Conservation (phyloP, 2,888 invertebrate species). For the Tetanocera ferruginea region DNA sequence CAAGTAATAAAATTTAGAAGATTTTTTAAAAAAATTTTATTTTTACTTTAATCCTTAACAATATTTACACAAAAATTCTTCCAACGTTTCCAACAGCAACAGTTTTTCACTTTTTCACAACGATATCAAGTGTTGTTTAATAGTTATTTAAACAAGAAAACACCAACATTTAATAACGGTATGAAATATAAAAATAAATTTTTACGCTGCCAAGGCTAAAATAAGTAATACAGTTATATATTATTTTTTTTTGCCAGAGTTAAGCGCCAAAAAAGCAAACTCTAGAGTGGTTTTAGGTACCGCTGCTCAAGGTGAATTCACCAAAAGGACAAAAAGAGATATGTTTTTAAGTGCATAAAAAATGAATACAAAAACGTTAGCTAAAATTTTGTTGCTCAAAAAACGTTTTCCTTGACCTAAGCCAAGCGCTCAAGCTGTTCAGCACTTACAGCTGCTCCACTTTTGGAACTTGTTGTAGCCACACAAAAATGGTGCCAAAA, state of each 20-base stretch:
- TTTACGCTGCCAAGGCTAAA: no score
- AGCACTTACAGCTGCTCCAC: constrained; percentile 30
- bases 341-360: neutral
- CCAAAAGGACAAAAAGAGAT: neutral
- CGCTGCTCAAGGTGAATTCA: neutral
- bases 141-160: no score
- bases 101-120: no score
- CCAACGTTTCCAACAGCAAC: no score
- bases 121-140: no score
- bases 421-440: neutral
- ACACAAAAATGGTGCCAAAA: neutral
- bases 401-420: constrained; percentile 29
- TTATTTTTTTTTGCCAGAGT: neutral
- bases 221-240: no score
- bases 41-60: no score
- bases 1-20: no score
- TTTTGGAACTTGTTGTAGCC: neutral
- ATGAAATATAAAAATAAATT: no score
- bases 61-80: no score
- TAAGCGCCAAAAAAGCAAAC: neutral
- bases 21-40: no score
- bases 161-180: no score
- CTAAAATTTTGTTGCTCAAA: constrained; percentile 12
- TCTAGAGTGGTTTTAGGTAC: neutral
- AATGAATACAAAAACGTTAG: neutral